These are phyloP conservation scores for Pelusios castaneus DNA, from an alignment of 2,113 vertebrate species.

Conservation along the genomic window DNA sequence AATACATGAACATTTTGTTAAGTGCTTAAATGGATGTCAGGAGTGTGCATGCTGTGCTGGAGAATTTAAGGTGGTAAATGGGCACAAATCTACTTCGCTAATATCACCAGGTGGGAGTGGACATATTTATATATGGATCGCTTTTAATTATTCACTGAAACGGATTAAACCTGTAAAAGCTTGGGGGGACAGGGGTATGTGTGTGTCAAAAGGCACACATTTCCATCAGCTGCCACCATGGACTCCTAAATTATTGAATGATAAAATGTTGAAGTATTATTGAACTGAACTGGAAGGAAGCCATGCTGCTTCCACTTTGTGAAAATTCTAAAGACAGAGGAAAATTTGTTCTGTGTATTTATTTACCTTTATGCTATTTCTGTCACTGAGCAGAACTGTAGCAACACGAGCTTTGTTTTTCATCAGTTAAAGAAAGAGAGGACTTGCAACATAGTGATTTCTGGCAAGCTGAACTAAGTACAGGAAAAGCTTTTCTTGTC, in stretches of 20 bases:
- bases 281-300: not conserved
- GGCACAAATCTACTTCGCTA: conserved; percentile 3
- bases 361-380: conserved; percentile 40
- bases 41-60: conserved; percentile 8
- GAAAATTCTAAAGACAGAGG: not conserved
- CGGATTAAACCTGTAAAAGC: not conserved
- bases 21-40: conserved; percentile 57
- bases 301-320: not conserved
- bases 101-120: not conserved
- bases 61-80: conserved; percentile 26
- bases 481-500: conserved; percentile 37
- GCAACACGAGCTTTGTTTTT: conserved; percentile 28
- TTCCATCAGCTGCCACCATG: not conserved
- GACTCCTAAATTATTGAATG: conserved; percentile 19
- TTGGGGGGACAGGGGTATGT: no score
- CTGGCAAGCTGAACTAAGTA: conserved; percentile 28
- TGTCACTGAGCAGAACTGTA: not conserved
- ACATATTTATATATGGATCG: not conserved
- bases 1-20: conserved; percentile 43
- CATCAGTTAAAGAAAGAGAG: conserved; percentile 27
- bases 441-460: not conserved
- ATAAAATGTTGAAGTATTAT: not conserved
- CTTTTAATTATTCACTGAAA: not conserved
- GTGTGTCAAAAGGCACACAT: not conserved
- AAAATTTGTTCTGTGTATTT: not conserved